Percentiles rank a stretch among this genome's conserved stretches.
Evolutionary conservation across 2,113 vertebrate genomes (phyloP).

Genomic region (Hippocampus guttulatus): DNA sequence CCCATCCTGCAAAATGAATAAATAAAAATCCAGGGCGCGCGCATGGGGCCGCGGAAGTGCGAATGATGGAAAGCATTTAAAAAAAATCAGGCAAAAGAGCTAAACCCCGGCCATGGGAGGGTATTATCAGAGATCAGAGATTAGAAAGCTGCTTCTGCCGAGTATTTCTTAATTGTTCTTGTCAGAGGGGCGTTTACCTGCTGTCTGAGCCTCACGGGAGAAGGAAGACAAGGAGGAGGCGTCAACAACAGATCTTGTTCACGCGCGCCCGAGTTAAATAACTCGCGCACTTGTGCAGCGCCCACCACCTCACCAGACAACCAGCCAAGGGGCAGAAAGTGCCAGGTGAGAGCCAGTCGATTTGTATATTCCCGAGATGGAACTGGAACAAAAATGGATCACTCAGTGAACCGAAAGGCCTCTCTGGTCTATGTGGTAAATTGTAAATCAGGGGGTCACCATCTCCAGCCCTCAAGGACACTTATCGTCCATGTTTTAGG

Average conservation of each 20-base stretch:
- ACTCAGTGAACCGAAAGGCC: not conserved
- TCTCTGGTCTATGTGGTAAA: not conserved
- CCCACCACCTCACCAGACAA: not conserved
- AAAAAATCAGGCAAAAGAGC: not conserved
- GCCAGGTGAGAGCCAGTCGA: not conserved
- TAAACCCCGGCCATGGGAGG: conserved; percentile 31
- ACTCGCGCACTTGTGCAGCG: not conserved
- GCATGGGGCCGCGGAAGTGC: conserved; percentile 2
- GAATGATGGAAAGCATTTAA: conserved; percentile 33
- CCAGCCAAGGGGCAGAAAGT: not conserved
- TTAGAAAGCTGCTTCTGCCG: conserved; percentile 50
- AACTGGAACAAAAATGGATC: not conserved
- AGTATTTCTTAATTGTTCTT: conserved; percentile 49
- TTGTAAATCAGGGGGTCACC: too few species aligned
- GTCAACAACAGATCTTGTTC: conserved; percentile 24
- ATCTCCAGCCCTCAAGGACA: too few species aligned
- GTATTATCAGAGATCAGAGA: conserved; percentile 62
- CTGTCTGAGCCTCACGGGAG: conserved; percentile 8
- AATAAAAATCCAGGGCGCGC: not conserved
- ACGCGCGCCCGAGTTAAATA: conserved; percentile 1
- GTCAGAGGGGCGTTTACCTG: conserved; percentile 27
- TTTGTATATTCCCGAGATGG: too few species aligned
- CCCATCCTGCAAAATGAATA: conserved; percentile 26
- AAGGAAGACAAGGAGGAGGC: conserved; percentile 22
- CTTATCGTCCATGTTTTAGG: too few species aligned